Evolutionary conservation across 2,888 invertebrate genomes (phyloP), one percentile per base, ranked within the genome.

Genomic region (Liodrosophila aerea): DNA sequence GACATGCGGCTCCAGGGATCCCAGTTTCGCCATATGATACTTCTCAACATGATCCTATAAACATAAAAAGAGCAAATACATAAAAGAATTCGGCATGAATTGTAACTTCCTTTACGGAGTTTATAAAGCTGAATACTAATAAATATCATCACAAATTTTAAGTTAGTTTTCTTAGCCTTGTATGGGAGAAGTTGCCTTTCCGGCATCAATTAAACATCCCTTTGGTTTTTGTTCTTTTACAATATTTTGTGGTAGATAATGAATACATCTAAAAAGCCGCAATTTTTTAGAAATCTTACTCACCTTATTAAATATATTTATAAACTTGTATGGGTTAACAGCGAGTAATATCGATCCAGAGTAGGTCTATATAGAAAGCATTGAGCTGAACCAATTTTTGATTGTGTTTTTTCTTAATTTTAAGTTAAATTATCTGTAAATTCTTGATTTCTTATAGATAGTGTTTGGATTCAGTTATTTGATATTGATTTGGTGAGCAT

Each of bases 261-360:
- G n/a, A n/a, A n/a, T n/a, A n/a, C n/a, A n/a, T n/a, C n/a, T n/a
- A n/a, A n/a, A n/a, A n/a, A n/a, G n/a, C n/a, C n/a, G n/a, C n/a
- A n/a, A n/a, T n/a, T n/a, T n/a, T n/a, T n/a, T n/a, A n/a, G n/a
- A 15, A 15, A 37, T 37, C 8, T 1, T 2, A 93, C 95, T 95
- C 91, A 96, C 97, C 92, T 94, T 93, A 76, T 94, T 94, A 91
- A 97, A 97, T 89, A 95, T 95, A 91, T 95, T 95, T 86, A 97
- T 92, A 88, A 95, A 95, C 91, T 97, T 97, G 92, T 97, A 97
- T 2, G 97, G 97, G 91, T 97, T 97, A 78, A 97, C 97, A 83
- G 97, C 97, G 83, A 97, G 95, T 88, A 97, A 92, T 91, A 97
- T 97, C 62, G 96, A 95, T 78, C 97, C 97, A 56, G 97, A 96